Base-by-base conservation (phyloP, 2,113 vertebrate genomes). In the Trogon melanurus region DNA sequence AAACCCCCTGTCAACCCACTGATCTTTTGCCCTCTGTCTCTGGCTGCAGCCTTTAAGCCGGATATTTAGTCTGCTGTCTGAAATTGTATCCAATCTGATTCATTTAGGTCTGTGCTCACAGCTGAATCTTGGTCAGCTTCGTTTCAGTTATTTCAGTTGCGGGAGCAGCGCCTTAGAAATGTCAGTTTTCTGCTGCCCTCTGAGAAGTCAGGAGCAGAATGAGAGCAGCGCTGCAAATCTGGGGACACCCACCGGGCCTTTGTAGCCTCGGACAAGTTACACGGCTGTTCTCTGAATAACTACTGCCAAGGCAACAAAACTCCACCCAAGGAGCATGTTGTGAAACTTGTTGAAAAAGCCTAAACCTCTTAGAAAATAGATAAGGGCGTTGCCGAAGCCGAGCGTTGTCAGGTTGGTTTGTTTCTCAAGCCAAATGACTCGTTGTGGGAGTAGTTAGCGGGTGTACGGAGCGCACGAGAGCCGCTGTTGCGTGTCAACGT, bases 391-490 rank as follows among this genome's bases (percentile, higher is more conserved):
- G 69, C 18, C 61, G 38, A 54, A 70, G 70, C 71, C 72, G 30
- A 10, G n/a, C 1, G 0, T 5, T 26, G 57, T 10, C 9, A n/a
- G 48, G 12, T 47, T 30, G 50, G 64, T 26, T 7, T 62, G 48
- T 62, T 61, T 34, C 51, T 73, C 7, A 5, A 66, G 66, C 30
- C 50, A 51, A n/a, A 19, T 0, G 4, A 30, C 16, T 51, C 16
- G 27, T 48, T 25, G 56, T 26, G 56, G 58, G 89, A 80, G 61
- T 16, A 7, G 15, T 22, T 27, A 8, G 5, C 6, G 5, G 27
- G 36, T 13, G 45, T 34, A 1, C 0, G 4, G 58, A 14, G 19
- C 1, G 6, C n/a, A 1, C 0, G 38, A 71, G 76, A 47, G 2
- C 56, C 34, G 50, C 21, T 13, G 82, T 2, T 23, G 32, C 48